phyloP scores from a whole-genome alignment of 2,888 invertebrate genomes.

The Drosophila fulvimacula region DNA sequence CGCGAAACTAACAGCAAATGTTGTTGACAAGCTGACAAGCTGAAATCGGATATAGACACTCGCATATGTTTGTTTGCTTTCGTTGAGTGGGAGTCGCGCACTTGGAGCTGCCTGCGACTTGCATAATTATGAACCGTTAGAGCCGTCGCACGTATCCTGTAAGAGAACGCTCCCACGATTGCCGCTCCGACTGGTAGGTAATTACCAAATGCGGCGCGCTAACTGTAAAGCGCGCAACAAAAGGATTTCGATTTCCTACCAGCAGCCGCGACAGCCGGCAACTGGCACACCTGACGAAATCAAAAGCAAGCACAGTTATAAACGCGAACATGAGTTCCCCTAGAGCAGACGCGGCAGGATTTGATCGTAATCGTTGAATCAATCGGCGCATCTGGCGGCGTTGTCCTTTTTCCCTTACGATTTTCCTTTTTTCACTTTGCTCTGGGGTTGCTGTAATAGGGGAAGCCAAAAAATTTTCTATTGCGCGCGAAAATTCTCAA shows the following conservation, averaged over 20 bases:
- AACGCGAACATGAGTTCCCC: constrained; percentile 59
- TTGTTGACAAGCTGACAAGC: constrained; percentile 30
- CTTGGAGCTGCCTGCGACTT: constrained; percentile 46
- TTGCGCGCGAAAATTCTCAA: constrained; percentile 77
- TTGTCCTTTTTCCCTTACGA: constrained; percentile 42
- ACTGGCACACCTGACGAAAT: constrained; percentile 73
- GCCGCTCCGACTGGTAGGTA: constrained; percentile 18
- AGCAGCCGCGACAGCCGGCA: constrained; percentile 45
- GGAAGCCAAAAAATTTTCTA: constrained; percentile 51
- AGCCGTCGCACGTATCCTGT: constrained; percentile 60
- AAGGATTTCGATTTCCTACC: constrained; percentile 75
- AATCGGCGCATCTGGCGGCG: constrained; percentile 71
- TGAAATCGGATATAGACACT: constrained; percentile 32
- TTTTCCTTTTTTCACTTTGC: constrained; percentile 44
- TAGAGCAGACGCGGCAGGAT: constrained; percentile 9
- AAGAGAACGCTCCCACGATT: constrained; percentile 54
- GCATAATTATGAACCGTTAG: constrained; percentile 75
- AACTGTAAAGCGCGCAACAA: constrained; percentile 76
- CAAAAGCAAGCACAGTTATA: constrained; percentile 75
- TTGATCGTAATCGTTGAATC: constrained; percentile 52
- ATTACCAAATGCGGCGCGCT: constrained; percentile 56
- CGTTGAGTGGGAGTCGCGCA: constrained; percentile 21
- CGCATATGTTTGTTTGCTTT: constrained; percentile 8
- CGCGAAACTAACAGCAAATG: constrained; percentile 42
- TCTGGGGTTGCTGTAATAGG: constrained; percentile 56